Evolutionary conservation across 2,113 vertebrate genomes (phyloP), one percentile per base, ranked within the genome.

Genomic region (Rhea pennata): DNA sequence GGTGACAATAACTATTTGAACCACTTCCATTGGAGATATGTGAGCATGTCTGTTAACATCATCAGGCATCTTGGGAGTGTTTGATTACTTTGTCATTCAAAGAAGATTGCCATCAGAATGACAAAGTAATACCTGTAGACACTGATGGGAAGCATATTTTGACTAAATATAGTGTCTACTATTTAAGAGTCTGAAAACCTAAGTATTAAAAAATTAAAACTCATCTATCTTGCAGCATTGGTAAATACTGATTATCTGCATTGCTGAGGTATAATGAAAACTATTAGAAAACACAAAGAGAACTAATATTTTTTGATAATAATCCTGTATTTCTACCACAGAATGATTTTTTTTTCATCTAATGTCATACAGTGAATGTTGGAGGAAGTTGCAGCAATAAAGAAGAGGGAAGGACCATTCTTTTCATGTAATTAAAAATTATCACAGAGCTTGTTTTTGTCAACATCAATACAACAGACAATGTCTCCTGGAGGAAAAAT

Each of bases 1-100:
- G 88, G 80, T 92, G 91, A 78, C 84, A 77, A 67, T 22, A 88
- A 70, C 33, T 65, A 86, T 86, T 59, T 62, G 36, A 94, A 66
- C 15, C 50, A 31, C 67, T 84, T 80, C 22, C 54, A 64, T 61
- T 58, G 66, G 76, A 87, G 50, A 51, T 59, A 4, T 54, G n/a
- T 36, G 33, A 86, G 39, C 44, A 2, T 4, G 17, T 36, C n/a
- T 67, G 15, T 76, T 90, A 90, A 50, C 64, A 70, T 11, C 44
- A 77, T 44, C 22, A 24, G 59, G 31, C 71, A 40, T 65, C 54
- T 88, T 14, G 0, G 0, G 48, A 39, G 64, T 2, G 0, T 51
- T 93, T 67, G 90, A 80, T 54, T 72, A 42, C 65, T 59, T 77
- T 73, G 76, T 86, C 80, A 92, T 90, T 86, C 51, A 59, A 69